Evolutionary conservation across 1,140 invertebrate genomes (phyloP), one percentile per base, ranked within the genome.

Genomic region (Papilio aristodemus): DNA sequence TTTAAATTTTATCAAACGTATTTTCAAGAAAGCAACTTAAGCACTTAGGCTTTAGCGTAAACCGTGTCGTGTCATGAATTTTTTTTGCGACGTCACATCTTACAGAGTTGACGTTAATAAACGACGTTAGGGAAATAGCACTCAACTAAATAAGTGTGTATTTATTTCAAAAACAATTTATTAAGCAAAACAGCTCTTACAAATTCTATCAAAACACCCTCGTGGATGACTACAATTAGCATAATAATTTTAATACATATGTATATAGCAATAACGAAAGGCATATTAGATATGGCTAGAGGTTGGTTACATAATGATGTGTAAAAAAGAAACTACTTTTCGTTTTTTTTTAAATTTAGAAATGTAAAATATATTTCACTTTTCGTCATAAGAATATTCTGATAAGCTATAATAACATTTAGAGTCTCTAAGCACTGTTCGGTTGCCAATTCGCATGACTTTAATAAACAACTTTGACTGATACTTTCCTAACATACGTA

Each of bases 21-120:
- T 54, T 54, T 54, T 22, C 46, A 54, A 54, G 46, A 54, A 54
- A 25, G 46, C 46, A 54, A 54, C 46, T 54, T 54, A 54, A 54
- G 46, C 46, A 54, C 19, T 54, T 54, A 54, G 19, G 46, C 46
- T 54, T 54, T 54, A 54, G 46, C 46, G 22, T 54, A 11, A 54
- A 54, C 46, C 46, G 46, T 54, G 9, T 54, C 19, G 46, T 54
- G 46, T 54, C 46, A 54, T 54, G 46, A 54, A 54, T 25, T 54
- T 54, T 54, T 54, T 54, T 54, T 14, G 8, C 19, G 9, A 17
- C 46, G 46, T 25, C 19, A 54, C 46, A 54, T 54, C 46, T 54
- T 22, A 22, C 46, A 22, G 46, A 54, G 19, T 54, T 54, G 46
- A 54, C 46, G 19, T 54, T 54, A 54, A 54, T 54, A 54, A 54